These are phyloP conservation scores for Strix uralensis DNA, from an alignment of 2,113 vertebrate genomes.

Conservation along the genomic window DNA sequence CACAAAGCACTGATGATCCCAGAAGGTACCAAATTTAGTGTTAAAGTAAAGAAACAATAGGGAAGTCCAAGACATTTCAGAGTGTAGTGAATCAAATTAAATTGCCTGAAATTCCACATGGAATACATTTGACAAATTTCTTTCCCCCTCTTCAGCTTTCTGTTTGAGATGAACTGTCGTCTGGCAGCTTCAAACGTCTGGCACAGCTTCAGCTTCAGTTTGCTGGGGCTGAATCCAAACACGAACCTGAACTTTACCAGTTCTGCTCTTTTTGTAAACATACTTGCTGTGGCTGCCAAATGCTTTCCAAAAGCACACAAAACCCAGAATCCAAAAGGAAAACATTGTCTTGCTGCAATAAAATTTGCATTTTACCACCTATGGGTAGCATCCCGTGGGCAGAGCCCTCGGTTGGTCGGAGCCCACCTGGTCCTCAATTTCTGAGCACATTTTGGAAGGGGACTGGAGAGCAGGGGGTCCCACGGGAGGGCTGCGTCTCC, in stretches of 20 bases:
- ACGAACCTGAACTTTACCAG: constrained; percentile 68
- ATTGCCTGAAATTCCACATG: constrained; percentile 62
- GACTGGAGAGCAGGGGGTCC: neutral
- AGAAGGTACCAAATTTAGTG: constrained; percentile 59
- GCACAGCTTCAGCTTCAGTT: constrained; percentile 61
- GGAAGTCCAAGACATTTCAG: constrained; percentile 63
- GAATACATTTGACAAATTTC: constrained; percentile 71
- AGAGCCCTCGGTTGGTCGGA: fast-evolving
- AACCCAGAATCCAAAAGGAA: constrained; percentile 34
- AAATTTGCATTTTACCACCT: constrained; percentile 19
- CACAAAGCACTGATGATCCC: constrained; percentile 50
- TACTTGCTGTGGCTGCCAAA: constrained; percentile 36
- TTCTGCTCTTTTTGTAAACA: constrained; percentile 66
- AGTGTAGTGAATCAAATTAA: constrained; percentile 67
- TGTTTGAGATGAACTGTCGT: constrained; percentile 71
- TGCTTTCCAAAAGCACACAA: constrained; percentile 66
- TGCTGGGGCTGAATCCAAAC: constrained; percentile 67
- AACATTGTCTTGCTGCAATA: constrained; percentile 42
- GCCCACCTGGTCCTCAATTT: neutral
- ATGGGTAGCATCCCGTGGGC: fast-evolving
- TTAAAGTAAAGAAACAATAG: constrained; percentile 60
- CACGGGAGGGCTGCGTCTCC: fast-evolving
- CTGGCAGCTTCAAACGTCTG: constrained; percentile 65
- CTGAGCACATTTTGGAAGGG: fast-evolving
- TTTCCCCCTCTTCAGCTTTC: constrained; percentile 69